Evolutionary conservation across 2,888 invertebrate genomes (phyloP).

Genomic region (Chrysolina haemoptera): DNA sequence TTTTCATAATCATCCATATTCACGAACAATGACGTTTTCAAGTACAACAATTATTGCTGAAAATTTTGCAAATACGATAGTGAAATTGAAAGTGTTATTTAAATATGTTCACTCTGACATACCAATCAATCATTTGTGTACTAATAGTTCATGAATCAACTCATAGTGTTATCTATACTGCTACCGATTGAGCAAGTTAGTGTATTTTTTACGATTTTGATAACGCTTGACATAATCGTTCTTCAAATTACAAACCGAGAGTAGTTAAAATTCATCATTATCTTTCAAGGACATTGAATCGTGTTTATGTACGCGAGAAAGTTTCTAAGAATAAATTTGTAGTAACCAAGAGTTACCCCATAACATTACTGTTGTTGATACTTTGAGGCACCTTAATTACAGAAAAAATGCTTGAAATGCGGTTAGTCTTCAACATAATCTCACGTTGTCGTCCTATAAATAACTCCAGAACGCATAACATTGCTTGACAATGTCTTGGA

Average conservation of each 20-base stretch:
- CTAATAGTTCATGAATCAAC: background rate
- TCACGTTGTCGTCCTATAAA: constrained; percentile 22
- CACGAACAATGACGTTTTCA: too few relatives aligned
- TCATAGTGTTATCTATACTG: background rate
- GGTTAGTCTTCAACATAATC: constrained; percentile 8
- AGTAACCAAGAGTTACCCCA: background rate
- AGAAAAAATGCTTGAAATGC: constrained; percentile 8
- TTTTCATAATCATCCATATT: too few relatives aligned
- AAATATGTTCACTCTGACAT: background rate
- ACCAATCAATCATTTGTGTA: background rate
- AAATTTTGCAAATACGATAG: too few relatives aligned
- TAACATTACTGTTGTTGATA: constrained; percentile 11
- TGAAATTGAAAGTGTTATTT: too few relatives aligned
- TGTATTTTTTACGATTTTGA: background rate
- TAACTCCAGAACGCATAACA: background rate
- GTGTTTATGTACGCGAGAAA: background rate
- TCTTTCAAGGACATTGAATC: background rate
- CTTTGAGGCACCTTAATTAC: constrained; percentile 5
- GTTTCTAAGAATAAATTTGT: background rate
- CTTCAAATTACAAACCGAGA: background rate
- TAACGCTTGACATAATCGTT: background rate
- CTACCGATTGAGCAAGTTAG: background rate
- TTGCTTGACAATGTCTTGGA: constrained; percentile 6
- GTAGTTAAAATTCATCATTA: background rate
- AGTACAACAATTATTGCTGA: too few relatives aligned